Evolutionary conservation across 2,888 invertebrate genomes (phyloP).

Genomic region (Thysanoteuthis rhombus): DNA sequence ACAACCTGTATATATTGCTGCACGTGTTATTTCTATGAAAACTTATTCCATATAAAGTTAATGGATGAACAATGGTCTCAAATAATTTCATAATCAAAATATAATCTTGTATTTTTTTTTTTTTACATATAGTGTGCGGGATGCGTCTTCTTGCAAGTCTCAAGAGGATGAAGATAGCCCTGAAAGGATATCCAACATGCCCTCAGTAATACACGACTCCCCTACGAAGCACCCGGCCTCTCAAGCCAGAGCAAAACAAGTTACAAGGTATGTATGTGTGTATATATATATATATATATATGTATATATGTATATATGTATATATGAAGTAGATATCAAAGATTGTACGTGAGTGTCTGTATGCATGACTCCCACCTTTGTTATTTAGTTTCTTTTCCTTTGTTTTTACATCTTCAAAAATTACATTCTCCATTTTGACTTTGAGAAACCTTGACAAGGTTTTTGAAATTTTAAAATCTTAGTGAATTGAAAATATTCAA

Average conservation of each 20-base stretch:
- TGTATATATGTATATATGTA: background rate
- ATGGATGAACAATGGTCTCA: too few species aligned
- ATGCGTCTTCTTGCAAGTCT: slow-evolving; percentile 1
- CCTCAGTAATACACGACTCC: slow-evolving; percentile 15
- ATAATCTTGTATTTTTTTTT: background rate
- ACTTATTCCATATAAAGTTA: too few species aligned
- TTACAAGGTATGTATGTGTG: slow-evolving; percentile 25
- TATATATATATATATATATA: background rate
- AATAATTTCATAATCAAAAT: background rate
- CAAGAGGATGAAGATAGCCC: slow-evolving; percentile 29
- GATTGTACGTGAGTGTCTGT: background rate
- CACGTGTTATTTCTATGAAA: too few species aligned
- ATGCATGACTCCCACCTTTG: background rate
- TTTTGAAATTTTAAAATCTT: too few species aligned
- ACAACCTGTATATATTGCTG: too few species aligned
- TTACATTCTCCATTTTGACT: too few species aligned
- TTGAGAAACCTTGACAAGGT: too few species aligned
- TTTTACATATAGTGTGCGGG: background rate
- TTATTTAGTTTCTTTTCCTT: background rate
- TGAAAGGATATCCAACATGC: slow-evolving; percentile 24
- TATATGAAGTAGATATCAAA: background rate
- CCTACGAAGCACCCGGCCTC: slow-evolving; percentile 1
- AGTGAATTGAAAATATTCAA: too few species aligned
- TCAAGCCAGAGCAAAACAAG: slow-evolving; percentile 28
- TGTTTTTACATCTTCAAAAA: too few species aligned